A percentile compares a stretch with the other conserved stretches of the same genome.
Evolutionary conservation across 2,113 vertebrate genomes (phyloP).

Genomic region (Cervus canadensis): DNA sequence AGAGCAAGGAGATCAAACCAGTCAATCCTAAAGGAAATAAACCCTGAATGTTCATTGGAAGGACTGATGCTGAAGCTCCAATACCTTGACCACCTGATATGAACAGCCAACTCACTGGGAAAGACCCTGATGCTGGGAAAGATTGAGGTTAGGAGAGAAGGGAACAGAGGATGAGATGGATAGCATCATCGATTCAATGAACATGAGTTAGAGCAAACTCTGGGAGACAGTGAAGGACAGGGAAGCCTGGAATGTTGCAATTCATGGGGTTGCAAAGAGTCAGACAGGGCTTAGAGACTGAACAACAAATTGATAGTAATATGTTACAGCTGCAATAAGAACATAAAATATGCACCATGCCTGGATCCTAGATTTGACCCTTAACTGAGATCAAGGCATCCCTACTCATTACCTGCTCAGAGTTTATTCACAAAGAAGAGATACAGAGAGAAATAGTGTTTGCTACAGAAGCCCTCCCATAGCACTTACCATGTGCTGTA

Average conservation of each 20-base stretch:
- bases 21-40: not conserved
- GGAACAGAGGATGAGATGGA: not conserved
- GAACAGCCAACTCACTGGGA: not conserved
- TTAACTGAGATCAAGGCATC: not conserved
- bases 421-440: not conserved
- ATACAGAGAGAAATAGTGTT: not conserved
- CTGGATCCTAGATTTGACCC: not conserved
- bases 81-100: not conserved
- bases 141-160: not conserved
- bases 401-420: not conserved
- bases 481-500: not conserved
- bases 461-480: not conserved
- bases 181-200: not conserved
- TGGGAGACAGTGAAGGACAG: not conserved
- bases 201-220: not conserved
- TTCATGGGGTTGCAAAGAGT: not conserved
- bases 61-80: not conserved
- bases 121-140: not conserved
- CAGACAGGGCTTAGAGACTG: not conserved
- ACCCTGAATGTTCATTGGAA: not conserved
- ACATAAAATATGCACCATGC: not conserved
- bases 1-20: not conserved
- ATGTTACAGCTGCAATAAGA: not conserved
- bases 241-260: not conserved
- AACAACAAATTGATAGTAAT: not conserved